Evolutionary conservation across 2,888 invertebrate species (phyloP).

Genomic region (Conistra vaccinii): DNA sequence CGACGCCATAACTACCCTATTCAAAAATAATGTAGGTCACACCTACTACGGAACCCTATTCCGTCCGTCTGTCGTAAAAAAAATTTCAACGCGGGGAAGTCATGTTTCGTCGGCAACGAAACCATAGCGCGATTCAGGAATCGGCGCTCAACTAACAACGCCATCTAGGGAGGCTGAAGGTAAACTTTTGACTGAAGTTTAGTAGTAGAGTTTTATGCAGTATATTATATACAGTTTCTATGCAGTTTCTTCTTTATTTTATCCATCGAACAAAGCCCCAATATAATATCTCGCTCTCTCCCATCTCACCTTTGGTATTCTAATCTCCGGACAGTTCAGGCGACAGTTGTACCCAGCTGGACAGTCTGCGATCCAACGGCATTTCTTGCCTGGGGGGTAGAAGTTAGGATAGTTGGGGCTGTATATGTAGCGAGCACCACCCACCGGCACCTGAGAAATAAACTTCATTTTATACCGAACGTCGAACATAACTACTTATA

Average conservation of each 20-base stretch:
- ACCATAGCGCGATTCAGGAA: conserved; percentile 17
- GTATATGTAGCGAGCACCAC: conserved; percentile 82
- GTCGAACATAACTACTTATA: no score
- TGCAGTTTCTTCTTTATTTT: neutral
- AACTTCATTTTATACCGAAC: neutral
- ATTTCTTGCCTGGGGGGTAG: conserved; percentile 80
- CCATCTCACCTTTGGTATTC: conserved; percentile 85
- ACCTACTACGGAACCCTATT: neutral
- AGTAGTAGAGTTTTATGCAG: neutral
- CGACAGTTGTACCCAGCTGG: conserved; percentile 84
- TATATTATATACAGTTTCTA: no score
- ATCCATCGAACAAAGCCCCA: neutral
- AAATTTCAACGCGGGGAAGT: neutral
- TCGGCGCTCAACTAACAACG: conserved; percentile 6
- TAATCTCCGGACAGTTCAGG: conserved; percentile 85
- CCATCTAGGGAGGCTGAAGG: neutral
- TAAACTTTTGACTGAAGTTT: neutral
- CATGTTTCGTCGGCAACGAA: conserved; percentile 1
- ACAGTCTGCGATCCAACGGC: conserved; percentile 88
- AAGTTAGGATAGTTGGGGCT: conserved; percentile 86
- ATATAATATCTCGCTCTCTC: neutral
- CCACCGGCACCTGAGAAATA: conserved; percentile 75
- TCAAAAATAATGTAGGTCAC: neutral
- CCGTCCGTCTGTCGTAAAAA: neutral
- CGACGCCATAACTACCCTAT: neutral